Conservation (phyloP, 2,888 invertebrate species). For the Trichacis sp. region DNA sequence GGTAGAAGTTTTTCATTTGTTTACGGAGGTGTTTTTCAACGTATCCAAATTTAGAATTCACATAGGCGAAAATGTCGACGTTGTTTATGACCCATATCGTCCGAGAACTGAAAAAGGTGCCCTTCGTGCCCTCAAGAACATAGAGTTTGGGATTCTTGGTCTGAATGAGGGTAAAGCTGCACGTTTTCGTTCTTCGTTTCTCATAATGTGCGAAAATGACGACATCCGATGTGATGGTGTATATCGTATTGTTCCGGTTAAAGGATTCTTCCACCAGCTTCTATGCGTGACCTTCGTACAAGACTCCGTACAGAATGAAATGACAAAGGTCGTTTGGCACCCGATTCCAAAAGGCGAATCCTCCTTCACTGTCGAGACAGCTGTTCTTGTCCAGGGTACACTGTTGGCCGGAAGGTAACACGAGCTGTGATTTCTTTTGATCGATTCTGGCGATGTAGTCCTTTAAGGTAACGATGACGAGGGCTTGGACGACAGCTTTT, state of each 20-base stretch:
- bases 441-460: not conserved
- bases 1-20: too few relatives aligned
- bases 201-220: too few relatives aligned
- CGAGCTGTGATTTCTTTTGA: not conserved
- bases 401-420: too few relatives aligned
- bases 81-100: conserved; percentile 1
- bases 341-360: not conserved
- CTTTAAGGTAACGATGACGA: conserved; percentile 9
- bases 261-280: conserved; percentile 9
- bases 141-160: conserved; percentile 24
- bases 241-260: conserved; percentile 1
- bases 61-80: conserved; percentile 38
- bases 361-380: conserved; percentile 28
- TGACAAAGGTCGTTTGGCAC: conserved; percentile 25
- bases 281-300: conserved; percentile 16
- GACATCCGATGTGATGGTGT: not conserved
- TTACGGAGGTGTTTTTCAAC: too few relatives aligned
- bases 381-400: not conserved
- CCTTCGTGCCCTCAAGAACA: conserved; percentile 17
- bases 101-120: not conserved
- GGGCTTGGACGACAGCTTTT: conserved; percentile 26
- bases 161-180: conserved; percentile 12
- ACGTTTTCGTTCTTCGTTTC: conserved; percentile 1
- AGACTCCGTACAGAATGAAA: conserved; percentile 29
- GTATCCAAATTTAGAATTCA: conserved; percentile 45